These are phyloP conservation scores for Cynopterus sphinx DNA, from an alignment of 2,797 vertebrate species.

Conservation along the genomic window DNA sequence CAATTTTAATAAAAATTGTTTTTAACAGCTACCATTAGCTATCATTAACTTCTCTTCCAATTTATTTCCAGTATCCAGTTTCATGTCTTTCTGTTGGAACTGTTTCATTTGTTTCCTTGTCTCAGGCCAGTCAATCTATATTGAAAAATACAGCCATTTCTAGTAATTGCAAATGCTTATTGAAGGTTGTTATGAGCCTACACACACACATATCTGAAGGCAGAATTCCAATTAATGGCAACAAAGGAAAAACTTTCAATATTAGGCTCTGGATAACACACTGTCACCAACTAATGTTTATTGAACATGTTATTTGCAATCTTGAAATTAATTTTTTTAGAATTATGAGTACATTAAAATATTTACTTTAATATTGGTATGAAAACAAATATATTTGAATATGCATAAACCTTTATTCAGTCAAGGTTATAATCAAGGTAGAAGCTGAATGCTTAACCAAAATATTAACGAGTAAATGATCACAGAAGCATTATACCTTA, in stretches of 20 bases:
- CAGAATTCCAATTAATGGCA: not conserved
- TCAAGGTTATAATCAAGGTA: not conserved
- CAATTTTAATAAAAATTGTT: not conserved
- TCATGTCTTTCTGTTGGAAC: not conserved
- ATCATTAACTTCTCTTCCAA: not conserved
- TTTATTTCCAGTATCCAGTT: not conserved
- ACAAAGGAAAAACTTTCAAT: not conserved
- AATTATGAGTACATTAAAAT: not conserved
- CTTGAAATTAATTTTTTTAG: not conserved
- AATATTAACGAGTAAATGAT: not conserved
- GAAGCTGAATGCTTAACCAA: not conserved
- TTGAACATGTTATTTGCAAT: not conserved
- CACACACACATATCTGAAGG: not conserved
- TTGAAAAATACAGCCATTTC: not conserved
- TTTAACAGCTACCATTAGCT: not conserved
- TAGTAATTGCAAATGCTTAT: not conserved
- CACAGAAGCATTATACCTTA: not conserved
- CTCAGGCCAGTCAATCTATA: not conserved
- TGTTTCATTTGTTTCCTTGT: not conserved
- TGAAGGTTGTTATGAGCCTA: not conserved
- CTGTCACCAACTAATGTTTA: not conserved
- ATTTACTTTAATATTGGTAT: not conserved
- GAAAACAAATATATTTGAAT: not conserved
- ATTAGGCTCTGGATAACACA: not conserved
- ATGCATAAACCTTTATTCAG: not conserved